Conservation (phyloP, 2,113 vertebrate species). For the Pedionomus torquatus region DNA sequence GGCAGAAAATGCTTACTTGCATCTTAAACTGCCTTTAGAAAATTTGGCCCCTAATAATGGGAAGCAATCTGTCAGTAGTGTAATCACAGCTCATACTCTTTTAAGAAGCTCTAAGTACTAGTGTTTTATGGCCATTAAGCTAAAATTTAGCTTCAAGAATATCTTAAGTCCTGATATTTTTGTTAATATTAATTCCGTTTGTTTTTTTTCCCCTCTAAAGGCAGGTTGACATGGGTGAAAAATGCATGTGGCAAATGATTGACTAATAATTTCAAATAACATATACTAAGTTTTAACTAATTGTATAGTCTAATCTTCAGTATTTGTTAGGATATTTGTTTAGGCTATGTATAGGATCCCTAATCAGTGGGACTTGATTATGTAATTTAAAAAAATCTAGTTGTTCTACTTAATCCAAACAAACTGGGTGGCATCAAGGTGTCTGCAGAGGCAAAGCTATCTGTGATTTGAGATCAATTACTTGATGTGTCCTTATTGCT, state of each 20-base stretch:
- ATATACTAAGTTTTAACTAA: not conserved
- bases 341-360: not conserved
- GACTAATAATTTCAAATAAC: not conserved
- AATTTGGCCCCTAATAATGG: not conserved
- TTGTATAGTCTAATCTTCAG: not conserved
- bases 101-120: not conserved
- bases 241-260: not conserved
- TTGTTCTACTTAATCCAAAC: not conserved
- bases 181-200: not conserved
- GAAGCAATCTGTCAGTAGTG: not conserved
- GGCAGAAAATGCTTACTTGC: not conserved
- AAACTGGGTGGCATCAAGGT: not conserved
- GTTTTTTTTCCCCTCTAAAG: not conserved
- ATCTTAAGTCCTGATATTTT: not conserved
- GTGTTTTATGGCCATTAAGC: not conserved
- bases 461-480: not conserved
- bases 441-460: not conserved
- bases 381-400: not conserved
- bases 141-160: not conserved
- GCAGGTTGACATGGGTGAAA: not conserved
- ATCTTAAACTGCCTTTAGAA: not conserved
- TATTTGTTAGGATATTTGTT: not conserved
- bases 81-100: not conserved
- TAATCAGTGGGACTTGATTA: not conserved
- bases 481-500: not conserved